Evolutionary conservation across 2,888 invertebrate species (phyloP).

Genomic region (Epiperipatus broadwayi): DNA sequence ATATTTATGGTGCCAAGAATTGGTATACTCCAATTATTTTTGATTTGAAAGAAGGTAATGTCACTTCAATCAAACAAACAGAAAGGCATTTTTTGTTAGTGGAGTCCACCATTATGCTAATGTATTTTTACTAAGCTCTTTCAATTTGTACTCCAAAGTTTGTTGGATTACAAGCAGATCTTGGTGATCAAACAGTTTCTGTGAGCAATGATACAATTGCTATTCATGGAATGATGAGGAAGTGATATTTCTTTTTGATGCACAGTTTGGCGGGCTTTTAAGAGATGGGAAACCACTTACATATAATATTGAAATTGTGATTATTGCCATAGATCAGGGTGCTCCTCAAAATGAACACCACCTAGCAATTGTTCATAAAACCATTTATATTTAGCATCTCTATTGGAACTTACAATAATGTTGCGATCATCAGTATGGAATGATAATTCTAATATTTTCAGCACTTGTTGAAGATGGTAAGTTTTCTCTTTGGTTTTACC

Average conservation of each 20-base stretch:
- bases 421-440: conserved; percentile 47
- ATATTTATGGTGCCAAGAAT: conserved; percentile 72
- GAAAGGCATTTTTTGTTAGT: conserved; percentile 75
- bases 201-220: conserved; percentile 70
- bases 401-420: conserved; percentile 48
- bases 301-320: conserved; percentile 55
- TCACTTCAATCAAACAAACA: conserved; percentile 55
- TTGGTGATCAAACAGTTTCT: conserved; percentile 54
- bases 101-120: conserved; percentile 58
- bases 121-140: conserved; percentile 84
- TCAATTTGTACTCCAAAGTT: conserved; percentile 63
- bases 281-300: conserved; percentile 51
- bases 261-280: conserved; percentile 50
- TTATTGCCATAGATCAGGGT: conserved; percentile 63
- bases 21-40: conserved; percentile 92
- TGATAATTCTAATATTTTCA: conserved; percentile 53
- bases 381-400: conserved; percentile 56
- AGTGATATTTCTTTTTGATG: conserved; percentile 68
- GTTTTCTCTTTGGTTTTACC: conserved; percentile 62
- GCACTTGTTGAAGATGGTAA: conserved; percentile 55
- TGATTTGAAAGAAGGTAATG: conserved; percentile 68
- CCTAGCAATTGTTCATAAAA: conserved; percentile 68
- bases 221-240: too few species aligned
- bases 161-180: conserved; percentile 61
- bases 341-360: conserved; percentile 58